These are phyloP conservation scores for Sarcoramphus papa DNA, from an alignment of 2,797 vertebrate species.

Conservation along the genomic window DNA sequence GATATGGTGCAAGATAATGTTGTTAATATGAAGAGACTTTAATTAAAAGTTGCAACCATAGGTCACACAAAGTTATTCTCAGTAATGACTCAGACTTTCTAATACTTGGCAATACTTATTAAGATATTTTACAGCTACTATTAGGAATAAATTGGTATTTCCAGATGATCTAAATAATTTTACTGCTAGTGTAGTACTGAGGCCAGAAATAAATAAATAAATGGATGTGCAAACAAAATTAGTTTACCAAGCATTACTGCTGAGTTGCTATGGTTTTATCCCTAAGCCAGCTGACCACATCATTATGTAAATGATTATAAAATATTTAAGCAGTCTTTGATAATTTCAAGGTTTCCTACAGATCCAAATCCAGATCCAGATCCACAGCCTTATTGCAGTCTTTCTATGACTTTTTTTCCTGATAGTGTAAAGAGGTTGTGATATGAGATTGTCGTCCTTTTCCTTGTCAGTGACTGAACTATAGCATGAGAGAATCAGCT, in stretches of 20 bases:
- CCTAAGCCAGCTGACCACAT: background rate
- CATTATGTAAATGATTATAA: background rate
- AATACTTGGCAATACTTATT: background rate
- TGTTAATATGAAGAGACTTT: background rate
- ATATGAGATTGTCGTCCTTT: background rate
- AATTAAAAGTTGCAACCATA: conserved; percentile 3
- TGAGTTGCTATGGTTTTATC: background rate
- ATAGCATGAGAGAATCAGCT: background rate
- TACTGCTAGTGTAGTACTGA: background rate
- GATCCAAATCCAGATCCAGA: background rate
- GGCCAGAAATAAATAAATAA: background rate
- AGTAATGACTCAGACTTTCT: background rate
- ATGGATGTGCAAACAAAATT: background rate
- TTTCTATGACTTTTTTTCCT: background rate
- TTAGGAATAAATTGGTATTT: background rate
- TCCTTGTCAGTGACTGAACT: background rate
- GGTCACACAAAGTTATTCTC: background rate
- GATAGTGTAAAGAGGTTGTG: background rate
- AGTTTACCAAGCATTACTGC: background rate
- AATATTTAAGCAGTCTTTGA: background rate
- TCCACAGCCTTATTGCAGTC: background rate
- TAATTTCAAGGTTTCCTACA: background rate
- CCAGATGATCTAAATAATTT: background rate
- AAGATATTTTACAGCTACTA: background rate
- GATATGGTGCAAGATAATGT: background rate